Evolutionary conservation across 1,140 invertebrate species (phyloP).

Genomic region (Rhopalosiphum maidis): DNA sequence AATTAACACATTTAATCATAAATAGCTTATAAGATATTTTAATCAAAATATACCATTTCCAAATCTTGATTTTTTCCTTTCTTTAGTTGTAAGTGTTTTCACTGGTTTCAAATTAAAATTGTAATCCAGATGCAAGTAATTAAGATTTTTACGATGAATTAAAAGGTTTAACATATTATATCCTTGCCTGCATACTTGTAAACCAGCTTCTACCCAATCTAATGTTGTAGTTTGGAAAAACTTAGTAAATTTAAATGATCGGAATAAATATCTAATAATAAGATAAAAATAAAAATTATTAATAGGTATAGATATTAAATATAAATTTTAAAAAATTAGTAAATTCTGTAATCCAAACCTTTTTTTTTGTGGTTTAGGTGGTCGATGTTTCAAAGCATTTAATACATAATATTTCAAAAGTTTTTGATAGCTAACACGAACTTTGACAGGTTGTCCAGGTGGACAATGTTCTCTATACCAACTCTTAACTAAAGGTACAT

Average conservation of each 20-base stretch:
- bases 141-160: conserved; percentile 99
- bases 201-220: conserved; percentile 99
- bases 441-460: conserved; percentile 98
- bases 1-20: conserved; percentile 1
- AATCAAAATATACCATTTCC: conserved; percentile 82
- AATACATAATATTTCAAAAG: conserved; percentile 97
- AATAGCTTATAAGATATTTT: background rate
- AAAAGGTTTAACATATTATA: conserved; percentile 99
- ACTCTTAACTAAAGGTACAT: conserved; percentile 95
- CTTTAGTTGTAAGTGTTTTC: conserved; percentile 98
- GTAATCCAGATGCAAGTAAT: conserved; percentile 99
- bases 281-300: conserved; percentile 40
- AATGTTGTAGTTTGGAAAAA: conserved; percentile 99
- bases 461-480: conserved; percentile 99
- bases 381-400: conserved; percentile 95
- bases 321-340: background rate
- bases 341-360: conserved; percentile 66
- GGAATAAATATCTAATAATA: conserved; percentile 81
- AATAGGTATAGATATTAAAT: background rate
- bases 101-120: conserved; percentile 99
- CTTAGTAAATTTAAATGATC: conserved; percentile 99
- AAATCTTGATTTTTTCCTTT: conserved; percentile 98
- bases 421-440: conserved; percentile 98
- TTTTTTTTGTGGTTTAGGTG: conserved; percentile 98
- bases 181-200: conserved; percentile 97